These are phyloP conservation scores for Hozukius guyotensis DNA, from an alignment of 2,797 vertebrate genomes.

Conservation along the genomic window DNA sequence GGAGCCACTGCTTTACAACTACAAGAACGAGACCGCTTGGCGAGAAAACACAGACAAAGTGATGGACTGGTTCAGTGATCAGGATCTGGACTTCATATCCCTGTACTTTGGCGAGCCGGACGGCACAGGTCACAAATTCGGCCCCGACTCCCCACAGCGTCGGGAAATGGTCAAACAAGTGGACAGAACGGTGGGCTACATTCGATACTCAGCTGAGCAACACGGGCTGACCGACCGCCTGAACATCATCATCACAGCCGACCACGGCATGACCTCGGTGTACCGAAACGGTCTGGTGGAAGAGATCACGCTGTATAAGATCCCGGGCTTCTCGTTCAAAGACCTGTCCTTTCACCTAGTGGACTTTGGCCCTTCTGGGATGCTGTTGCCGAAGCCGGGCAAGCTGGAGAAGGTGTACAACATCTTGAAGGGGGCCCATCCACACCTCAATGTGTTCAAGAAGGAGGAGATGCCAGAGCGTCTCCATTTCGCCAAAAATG, in stretches of 20 bases:
- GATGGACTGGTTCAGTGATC: conserved; percentile 86
- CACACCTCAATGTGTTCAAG: conserved; percentile 89
- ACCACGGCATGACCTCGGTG: conserved; percentile 91
- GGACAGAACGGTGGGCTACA: conserved; percentile 89
- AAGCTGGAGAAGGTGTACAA: conserved; percentile 86
- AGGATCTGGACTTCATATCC: conserved; percentile 87
- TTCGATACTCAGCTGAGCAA: conserved; percentile 71
- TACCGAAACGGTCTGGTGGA: conserved; percentile 60
- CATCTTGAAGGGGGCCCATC: conserved; percentile 85
- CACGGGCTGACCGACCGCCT: conserved; percentile 75
- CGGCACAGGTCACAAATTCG: conserved; percentile 85
- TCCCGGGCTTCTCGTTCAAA: conserved; percentile 85
- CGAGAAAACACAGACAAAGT: conserved; percentile 82
- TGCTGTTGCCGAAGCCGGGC: conserved; percentile 90
- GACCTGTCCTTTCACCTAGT: conserved; percentile 90
- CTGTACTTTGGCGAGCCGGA: conserved; percentile 94
- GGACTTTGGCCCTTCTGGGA: conserved; percentile 89
- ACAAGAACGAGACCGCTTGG: conserved; percentile 87
- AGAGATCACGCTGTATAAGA: conserved; percentile 78
- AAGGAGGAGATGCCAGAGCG: conserved; percentile 87
- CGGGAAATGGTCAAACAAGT: conserved; percentile 87
- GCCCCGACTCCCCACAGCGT: conserved; percentile 86
- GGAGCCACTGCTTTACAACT: conserved; percentile 83
- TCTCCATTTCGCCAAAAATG: conserved; percentile 83
- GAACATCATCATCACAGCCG: conserved; percentile 90